Evolutionary conservation across 2,888 invertebrate genomes (phyloP).

Genomic region (Aporophyla nigra): DNA sequence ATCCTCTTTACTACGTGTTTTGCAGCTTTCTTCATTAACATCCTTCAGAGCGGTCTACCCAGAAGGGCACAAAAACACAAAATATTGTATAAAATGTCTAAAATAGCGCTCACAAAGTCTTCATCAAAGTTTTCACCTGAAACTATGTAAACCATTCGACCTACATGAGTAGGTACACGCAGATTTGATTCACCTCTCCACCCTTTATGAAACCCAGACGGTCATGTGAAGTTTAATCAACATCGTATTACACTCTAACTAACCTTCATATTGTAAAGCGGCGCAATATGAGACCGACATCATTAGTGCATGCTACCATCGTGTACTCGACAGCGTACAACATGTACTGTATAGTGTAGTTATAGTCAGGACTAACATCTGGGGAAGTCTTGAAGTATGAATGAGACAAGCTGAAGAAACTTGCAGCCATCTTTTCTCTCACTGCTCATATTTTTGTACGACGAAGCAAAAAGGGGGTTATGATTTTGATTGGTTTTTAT

Average conservation of each 20-base stretch:
- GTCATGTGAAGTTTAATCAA: conserved; percentile 40
- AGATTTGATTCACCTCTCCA: conserved; percentile 30
- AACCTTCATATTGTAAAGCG: conserved; percentile 38
- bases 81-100: not conserved
- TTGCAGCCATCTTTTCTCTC: not conserved
- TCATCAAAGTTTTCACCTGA: not conserved
- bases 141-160: conserved; percentile 19
- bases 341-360: not conserved
- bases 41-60: not conserved
- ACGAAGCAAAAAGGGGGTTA: too few species aligned
- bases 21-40: not conserved
- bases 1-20: too few species aligned
- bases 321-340: conserved; percentile 32
- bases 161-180: not conserved
- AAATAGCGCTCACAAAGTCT: not conserved
- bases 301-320: conserved; percentile 50
- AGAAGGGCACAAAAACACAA: not conserved
- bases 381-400: conserved; percentile 25
- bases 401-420: conserved; percentile 29
- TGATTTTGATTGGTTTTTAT: too few species aligned
- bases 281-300: conserved; percentile 47
- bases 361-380: conserved; percentile 34
- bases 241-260: conserved; percentile 45
- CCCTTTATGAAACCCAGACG: conserved; percentile 15
- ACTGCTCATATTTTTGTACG: too few species aligned